phyloP scores from a whole-genome alignment of 2,113 vertebrate species.

The Loxodonta africana region DNA sequence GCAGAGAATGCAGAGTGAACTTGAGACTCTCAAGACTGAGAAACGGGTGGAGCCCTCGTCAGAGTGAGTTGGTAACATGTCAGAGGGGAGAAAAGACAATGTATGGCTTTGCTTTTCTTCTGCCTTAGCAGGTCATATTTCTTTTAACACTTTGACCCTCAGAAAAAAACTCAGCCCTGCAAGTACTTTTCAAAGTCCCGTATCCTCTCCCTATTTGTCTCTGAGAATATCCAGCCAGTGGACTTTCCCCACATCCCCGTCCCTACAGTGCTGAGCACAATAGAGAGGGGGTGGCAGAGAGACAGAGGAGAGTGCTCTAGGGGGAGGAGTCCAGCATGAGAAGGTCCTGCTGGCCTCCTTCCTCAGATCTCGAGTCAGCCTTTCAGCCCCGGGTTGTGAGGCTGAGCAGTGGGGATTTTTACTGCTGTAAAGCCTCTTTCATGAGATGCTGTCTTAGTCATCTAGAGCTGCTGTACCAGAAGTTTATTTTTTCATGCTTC shows the following conservation, averaged over 20 bases:
- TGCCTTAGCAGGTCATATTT: neutral
- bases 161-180: neutral
- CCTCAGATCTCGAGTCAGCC: neutral
- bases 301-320: neutral
- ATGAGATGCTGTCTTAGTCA: neutral
- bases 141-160: slow-evolving; percentile 35
- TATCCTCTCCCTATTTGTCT: neutral
- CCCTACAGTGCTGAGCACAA: neutral
- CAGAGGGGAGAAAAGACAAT: neutral
- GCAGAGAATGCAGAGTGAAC: neutral
- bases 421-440: neutral
- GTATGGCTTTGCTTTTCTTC: slow-evolving; percentile 41
- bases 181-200: neutral
- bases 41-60: neutral
- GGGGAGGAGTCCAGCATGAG: neutral
- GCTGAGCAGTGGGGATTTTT: neutral
- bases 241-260: neutral
- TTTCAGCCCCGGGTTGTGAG: neutral
- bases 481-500: too few species aligned
- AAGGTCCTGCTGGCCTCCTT: neutral
- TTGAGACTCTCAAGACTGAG: neutral
- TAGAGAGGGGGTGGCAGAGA: neutral
- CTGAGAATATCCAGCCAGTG: neutral
- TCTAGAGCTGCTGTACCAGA: too few species aligned
- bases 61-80: neutral